phyloP scores from a whole-genome alignment of 1,140 invertebrate genomes.

The Popillia japonica region DNA sequence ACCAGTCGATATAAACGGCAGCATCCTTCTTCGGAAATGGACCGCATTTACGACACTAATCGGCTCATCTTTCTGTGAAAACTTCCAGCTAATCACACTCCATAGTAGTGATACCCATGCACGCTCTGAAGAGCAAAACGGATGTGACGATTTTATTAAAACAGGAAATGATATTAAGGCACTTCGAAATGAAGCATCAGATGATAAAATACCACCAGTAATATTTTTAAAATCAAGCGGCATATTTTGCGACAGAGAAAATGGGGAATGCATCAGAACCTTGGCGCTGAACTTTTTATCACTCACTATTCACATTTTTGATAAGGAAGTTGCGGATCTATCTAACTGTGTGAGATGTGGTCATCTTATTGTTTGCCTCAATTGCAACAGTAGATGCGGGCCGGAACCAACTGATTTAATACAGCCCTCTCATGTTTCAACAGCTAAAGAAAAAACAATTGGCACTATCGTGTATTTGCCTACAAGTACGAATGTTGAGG shows the following conservation, averaged over 20 bases:
- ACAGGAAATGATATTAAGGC: neutral
- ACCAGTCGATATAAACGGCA: neutral
- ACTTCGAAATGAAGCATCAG: neutral
- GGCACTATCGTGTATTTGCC: conserved; percentile 91
- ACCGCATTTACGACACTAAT: neutral
- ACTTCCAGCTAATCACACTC: neutral
- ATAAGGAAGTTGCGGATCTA: neutral
- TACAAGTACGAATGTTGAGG: conserved; percentile 77
- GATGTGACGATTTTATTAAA: neutral
- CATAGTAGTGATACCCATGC: neutral
- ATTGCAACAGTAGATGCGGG: neutral
- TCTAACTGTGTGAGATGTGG: neutral
- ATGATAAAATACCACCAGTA: neutral
- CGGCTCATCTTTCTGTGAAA: neutral
- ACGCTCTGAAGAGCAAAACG: neutral
- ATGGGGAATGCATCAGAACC: neutral
- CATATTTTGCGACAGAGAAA: neutral
- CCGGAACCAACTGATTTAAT: neutral
- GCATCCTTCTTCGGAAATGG: neutral
- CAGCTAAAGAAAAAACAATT: conserved; percentile 71
- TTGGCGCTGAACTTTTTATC: neutral
- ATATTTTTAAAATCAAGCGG: neutral
- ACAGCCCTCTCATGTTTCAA: conserved; percentile 68
- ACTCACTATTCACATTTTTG: neutral
- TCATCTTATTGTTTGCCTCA: neutral